Percentiles rank a stretch among this genome's conserved stretches.
phyloP scores from a whole-genome alignment of 2,113 vertebrate species.

The Lophochroa leadbeateri region DNA sequence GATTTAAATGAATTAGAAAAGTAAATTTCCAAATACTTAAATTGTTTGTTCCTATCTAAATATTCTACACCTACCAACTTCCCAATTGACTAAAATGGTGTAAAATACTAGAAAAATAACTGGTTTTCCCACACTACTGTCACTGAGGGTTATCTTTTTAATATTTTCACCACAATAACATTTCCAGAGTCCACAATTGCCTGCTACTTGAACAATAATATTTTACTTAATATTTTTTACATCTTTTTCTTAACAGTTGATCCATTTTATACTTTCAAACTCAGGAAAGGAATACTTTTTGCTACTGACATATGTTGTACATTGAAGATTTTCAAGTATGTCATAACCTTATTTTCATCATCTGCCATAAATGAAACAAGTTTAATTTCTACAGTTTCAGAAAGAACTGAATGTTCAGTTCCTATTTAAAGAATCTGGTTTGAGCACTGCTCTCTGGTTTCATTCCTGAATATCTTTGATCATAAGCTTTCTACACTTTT shows the following conservation, averaged over 20 bases:
- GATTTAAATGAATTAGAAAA: not conserved
- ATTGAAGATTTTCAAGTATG: not conserved
- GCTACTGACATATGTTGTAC: not conserved
- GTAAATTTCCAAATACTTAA: not conserved
- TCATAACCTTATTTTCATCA: not conserved
- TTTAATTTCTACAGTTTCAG: not conserved
- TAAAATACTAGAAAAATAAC: not conserved
- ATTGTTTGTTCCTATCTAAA: not conserved
- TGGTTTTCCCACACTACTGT: rapidly evolving
- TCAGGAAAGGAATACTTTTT: not conserved
- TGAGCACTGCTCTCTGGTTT: not conserved
- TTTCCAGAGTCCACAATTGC: not conserved
- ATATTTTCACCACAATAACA: not conserved
- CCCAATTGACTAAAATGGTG: not conserved
- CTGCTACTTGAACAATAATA: not conserved
- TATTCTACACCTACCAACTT: not conserved
- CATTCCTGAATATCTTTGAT: not conserved
- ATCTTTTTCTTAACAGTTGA: not conserved
- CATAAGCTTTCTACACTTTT: not conserved
- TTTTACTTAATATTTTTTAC: not conserved
- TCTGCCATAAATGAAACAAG: not conserved
- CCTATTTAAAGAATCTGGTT: not conserved
- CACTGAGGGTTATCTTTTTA: not conserved
- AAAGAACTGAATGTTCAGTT: not conserved
- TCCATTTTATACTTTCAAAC: not conserved